Conservation (phyloP, 2,113 vertebrate species). For the Grus americana region DNA sequence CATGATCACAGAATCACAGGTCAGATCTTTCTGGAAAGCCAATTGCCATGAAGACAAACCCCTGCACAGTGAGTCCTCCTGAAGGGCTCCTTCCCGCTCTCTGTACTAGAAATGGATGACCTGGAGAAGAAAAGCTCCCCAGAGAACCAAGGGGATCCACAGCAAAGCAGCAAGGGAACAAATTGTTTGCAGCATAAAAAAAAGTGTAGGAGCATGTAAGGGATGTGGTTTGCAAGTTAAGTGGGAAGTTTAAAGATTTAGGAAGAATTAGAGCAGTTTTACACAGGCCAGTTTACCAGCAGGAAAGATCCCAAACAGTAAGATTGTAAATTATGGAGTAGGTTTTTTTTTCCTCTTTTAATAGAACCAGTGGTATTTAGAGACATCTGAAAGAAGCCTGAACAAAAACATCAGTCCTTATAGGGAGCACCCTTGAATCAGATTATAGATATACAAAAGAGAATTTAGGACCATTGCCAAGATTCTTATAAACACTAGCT, state of each 20-base stretch:
- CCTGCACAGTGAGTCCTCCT: background rate
- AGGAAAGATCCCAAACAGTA: background rate
- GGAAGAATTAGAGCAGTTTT: background rate
- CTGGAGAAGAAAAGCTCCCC: background rate
- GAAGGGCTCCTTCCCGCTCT: background rate
- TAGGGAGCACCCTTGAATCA: constrained; percentile 11
- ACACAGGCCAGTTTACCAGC: background rate
- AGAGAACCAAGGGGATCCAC: background rate
- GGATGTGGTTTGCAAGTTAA: background rate
- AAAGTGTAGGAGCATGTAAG: background rate
- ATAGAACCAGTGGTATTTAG: background rate
- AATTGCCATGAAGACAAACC: background rate
- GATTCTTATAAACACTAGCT: background rate
- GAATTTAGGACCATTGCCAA: background rate
- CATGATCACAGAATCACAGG: too few species aligned
- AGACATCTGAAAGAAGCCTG: background rate
- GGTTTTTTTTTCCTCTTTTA: background rate
- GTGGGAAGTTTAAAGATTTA: background rate
- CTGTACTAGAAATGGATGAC: background rate
- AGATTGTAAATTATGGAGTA: background rate
- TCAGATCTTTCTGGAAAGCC: background rate
- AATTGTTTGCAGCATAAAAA: background rate
- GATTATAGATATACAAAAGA: background rate
- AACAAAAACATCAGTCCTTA: constrained; percentile 27
- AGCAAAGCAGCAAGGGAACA: background rate